Evolutionary conservation across 2,797 vertebrate species (phyloP), one percentile per base, ranked within the genome.

Genomic region (Carduelis carduelis): DNA sequence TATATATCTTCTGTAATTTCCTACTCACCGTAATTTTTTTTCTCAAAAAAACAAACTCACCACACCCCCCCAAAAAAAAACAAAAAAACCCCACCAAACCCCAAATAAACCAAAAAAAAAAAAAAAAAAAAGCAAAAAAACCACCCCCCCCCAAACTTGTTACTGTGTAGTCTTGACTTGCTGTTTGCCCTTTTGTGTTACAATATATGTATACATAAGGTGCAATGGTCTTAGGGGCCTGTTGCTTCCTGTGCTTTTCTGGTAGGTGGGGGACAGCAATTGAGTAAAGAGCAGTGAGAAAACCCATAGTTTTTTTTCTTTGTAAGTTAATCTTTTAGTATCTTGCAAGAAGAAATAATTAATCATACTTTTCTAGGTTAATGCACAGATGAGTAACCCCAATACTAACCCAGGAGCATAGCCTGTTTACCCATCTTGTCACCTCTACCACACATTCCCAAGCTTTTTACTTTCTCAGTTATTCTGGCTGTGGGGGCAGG

Each of bases 401-500:
- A 70, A 12, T 79, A 82, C 82, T 83, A 84, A 71, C 84, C 55
- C 88, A 95, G 76, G 89, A 95, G 74, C 79, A 82, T 91, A 90
- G 74, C 85, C 83, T 94, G 93, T 79, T 97, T 93, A 91, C 93
- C 93, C 91, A 64, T 88, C 83, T 90, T 93, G 79, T 95, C 89
- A 96, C 91, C 95, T 91, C 89, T 87, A 28, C 85, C 49, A 22
- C 89, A 50, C 89, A 72, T 93, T 91, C 75, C 64, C 2, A 7
- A 81, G 92, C 46, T 92, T 85, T 84, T 88, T 91, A 21, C 86
- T 83, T 91, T 96, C 94, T 95, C 94, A 79, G 85, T 90, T 93
- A 37, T 79, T 95, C 92, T 95, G 93, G 74, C 94, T 91, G 96
- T 93, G 92, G 91, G 95, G 94, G 93, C 87, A 95, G 95, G 24